Conservation (phyloP, 2,113 vertebrate genomes). For the Bucco capensis region DNA sequence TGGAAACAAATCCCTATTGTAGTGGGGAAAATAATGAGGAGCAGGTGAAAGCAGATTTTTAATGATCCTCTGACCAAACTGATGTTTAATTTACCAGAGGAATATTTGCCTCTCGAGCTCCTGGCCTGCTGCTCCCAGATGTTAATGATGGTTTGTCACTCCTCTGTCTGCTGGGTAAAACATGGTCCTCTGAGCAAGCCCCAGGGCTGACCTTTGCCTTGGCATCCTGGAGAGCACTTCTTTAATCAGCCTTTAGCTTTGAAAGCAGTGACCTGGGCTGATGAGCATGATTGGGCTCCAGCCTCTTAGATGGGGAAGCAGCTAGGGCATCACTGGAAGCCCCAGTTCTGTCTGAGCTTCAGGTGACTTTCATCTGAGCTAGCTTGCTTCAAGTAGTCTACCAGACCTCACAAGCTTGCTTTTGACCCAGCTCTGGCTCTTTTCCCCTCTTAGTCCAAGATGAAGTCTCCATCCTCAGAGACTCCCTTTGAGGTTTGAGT, state of each 20-base stretch:
- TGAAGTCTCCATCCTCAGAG: background rate
- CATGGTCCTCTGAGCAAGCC: fast-evolving
- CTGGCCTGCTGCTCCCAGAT: background rate
- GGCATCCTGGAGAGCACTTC: background rate
- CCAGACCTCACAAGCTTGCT: background rate
- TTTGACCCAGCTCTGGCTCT: fast-evolving
- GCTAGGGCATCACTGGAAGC: background rate
- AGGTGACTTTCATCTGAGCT: background rate
- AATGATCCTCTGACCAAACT: background rate
- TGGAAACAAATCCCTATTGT: constrained; percentile 51
- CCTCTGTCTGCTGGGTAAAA: background rate
- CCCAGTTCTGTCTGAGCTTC: background rate
- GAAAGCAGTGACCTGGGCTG: background rate
- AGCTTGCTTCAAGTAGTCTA: background rate
- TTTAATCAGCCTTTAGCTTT: background rate
- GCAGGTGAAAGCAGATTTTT: constrained; percentile 54
- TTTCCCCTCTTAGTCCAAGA: background rate
- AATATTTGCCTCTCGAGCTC: background rate
- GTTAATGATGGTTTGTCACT: background rate
- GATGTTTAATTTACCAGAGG: background rate
- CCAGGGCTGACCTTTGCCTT: background rate
- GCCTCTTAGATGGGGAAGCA: background rate
- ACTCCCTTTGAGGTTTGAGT: background rate
- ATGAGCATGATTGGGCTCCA: background rate
- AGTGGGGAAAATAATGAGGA: constrained; percentile 33